Evolutionary conservation across 2,113 vertebrate genomes (phyloP), one percentile per base, ranked within the genome.

Genomic region (Columbina picui): DNA sequence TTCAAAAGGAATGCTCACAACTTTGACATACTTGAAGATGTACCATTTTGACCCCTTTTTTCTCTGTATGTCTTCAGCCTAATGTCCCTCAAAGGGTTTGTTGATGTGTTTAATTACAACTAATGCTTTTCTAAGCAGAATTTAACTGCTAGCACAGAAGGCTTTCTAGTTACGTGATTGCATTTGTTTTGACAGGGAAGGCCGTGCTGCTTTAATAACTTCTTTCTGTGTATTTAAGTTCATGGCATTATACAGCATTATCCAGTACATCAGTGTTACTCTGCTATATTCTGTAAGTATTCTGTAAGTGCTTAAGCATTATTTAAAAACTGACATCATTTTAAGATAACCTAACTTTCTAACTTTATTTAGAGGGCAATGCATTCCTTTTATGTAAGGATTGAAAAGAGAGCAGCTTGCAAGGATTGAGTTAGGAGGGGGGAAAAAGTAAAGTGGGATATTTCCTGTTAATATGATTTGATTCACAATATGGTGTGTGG

Each of bases 161-260:
- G 10, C 61, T 69, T 87, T 81, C 45, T 85, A 38, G 53, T 96
- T n/a, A 95, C 17, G 16, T 41, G 71, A 45, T 25, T 84, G 43
- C 64, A 12, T 96, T 94, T 95, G 38, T 95, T 96, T 97, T 96
- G 63, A 75, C 98, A 99, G 99, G 98, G 99, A 99, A 98, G 99
- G 99, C 20, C 99, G 99, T 83, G 99, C 99, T 83, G 99, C 99
- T 97, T 98, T 99, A 95, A 98, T 99, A 94, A 99, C 99, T 45
- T 99, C 99, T 87, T 99, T 99, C 98, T 99, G 99, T 95, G 99
- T 99, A 32, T 99, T 99, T 97, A 99, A 99, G 96, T 99, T 99
- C 97, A 99, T 99, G 99, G 99, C 99, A 60, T 97, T 99, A 34
- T 99, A 99, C 98, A 99, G 99, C 98, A 99, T 99, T 93, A 99